Evolutionary conservation across 2,888 invertebrate genomes (phyloP).

Genomic region (Rhimphoctona megacephalus): DNA sequence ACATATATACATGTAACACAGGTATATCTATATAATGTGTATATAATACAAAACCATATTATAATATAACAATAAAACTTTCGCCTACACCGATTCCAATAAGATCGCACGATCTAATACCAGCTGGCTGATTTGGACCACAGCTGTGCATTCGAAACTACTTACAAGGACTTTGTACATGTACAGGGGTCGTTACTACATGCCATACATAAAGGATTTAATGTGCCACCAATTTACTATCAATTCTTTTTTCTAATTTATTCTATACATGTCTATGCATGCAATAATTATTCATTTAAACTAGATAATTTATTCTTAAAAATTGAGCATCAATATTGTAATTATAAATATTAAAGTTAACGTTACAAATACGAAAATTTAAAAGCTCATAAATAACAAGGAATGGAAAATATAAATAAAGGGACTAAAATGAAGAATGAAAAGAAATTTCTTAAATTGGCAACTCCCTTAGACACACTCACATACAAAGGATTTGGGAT

Average conservation of each 20-base stretch:
- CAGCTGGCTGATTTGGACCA: slow-evolving; percentile 38
- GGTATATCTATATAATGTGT: not conserved
- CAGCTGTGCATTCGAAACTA: slow-evolving; percentile 43
- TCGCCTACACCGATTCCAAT: slow-evolving; percentile 45
- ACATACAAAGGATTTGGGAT: not conserved
- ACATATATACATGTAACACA: not conserved
- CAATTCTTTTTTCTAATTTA: slow-evolving; percentile 2
- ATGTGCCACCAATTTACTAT: slow-evolving; percentile 18
- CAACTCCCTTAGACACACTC: slow-evolving; percentile 1
- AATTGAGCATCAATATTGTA: not conserved
- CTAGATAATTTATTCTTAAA: not conserved
- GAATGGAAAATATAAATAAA: not conserved
- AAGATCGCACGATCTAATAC: slow-evolving; percentile 43
- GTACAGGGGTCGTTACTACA: slow-evolving; percentile 36
- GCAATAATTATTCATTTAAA: not conserved
- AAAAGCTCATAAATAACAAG: not conserved
- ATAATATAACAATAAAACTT: slow-evolving; percentile 55
- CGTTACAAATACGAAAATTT: not conserved
- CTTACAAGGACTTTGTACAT: not conserved
- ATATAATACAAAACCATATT: slow-evolving; percentile 32
- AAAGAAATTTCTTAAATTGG: not conserved
- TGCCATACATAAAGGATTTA: slow-evolving; percentile 33
- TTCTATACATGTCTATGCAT: not conserved
- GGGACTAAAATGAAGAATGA: not conserved
- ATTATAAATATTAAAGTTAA: not conserved